Conservation (phyloP, 1,140 invertebrate species). For the Cataglyphis hispanica region DNA sequence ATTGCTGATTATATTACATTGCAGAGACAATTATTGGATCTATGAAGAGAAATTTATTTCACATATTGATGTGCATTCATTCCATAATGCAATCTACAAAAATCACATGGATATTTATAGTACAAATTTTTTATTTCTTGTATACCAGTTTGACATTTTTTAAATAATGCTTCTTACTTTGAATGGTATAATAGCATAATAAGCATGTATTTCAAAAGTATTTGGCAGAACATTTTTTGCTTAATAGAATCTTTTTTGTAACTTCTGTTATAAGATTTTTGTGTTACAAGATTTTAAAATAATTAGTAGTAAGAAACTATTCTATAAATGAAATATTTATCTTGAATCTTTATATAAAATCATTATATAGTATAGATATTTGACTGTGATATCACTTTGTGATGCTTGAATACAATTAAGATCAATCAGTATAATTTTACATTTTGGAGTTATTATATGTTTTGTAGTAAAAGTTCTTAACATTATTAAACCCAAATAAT, state of each 20-base stretch:
- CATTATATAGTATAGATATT: constrained; percentile 21
- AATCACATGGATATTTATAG: constrained; percentile 17
- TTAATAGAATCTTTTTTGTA: constrained; percentile 10
- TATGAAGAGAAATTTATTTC: constrained; percentile 63
- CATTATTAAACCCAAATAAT: not conserved
- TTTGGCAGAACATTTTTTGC: not conserved
- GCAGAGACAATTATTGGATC: constrained; percentile 78
- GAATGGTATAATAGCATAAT: not conserved
- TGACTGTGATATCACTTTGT: constrained; percentile 49
- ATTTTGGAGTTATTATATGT: constrained; percentile 3
- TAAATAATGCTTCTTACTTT: not conserved
- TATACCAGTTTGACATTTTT: not conserved
- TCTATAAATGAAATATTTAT: not conserved
- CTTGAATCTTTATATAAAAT: not conserved
- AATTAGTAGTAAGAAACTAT: constrained; percentile 17
- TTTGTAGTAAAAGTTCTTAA: not conserved
- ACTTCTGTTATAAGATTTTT: not conserved
- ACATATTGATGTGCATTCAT: constrained; percentile 54
- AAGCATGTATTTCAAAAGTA: not conserved
- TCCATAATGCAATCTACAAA: constrained; percentile 27
- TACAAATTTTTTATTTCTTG: constrained; percentile 15
- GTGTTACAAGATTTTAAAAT: not conserved
- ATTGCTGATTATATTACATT: constrained; percentile 85
- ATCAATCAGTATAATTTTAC: constrained; percentile 21
- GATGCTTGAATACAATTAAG: not conserved